Evolutionary conservation across 2,113 vertebrate species (phyloP), one percentile per base, ranked within the genome.

Genomic region (Planiliza haematocheilus): DNA sequence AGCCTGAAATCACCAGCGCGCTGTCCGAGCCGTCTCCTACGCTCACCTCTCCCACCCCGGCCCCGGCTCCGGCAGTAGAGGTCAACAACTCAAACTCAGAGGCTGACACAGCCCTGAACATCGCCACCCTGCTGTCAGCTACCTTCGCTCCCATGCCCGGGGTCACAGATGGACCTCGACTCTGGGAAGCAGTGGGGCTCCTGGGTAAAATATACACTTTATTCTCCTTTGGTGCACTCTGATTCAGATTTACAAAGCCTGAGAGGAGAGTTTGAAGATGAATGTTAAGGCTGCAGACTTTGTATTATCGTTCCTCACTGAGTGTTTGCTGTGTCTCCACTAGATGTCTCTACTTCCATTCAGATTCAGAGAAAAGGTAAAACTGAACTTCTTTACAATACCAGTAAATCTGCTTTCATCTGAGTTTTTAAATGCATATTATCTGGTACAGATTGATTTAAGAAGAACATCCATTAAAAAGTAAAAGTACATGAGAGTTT

Each of bases 291-390:
- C 1, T 43, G 51, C 46, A 50, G 20, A 7, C 16, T 60, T 17
- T 21, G 8, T 48, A 8, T 36, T 37, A 48, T 21, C 43, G 12
- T 38, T 12, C 7, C 14, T 43, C 50, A 79, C 8, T 73, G n/a
- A 30, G 43, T 74, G 13, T 8, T 77, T 18, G 61, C 34, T 38
- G 17, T 86, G 34, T 81, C 36, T 67, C 79, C 77, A 68, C 75
- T 65, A 94, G 93, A 94, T 91, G 92, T 93, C 76, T 91, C 91
- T 5, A 91, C 92, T 55, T 89, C 87, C 58, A 93, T 94, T 72
- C 90, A 92, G 36, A 75, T 90, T 69, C 84, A 92, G 67, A 88
- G 78, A 64, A 91, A 91, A 91, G 93, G 92, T 94, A 74, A 82
- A 12, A 1, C 6, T 63, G 18, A 13, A 24, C 43, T 46, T 49